Evolutionary conservation across 1,140 invertebrate genomes (phyloP).

Genomic region (Lamellibrachia luymesi): DNA sequence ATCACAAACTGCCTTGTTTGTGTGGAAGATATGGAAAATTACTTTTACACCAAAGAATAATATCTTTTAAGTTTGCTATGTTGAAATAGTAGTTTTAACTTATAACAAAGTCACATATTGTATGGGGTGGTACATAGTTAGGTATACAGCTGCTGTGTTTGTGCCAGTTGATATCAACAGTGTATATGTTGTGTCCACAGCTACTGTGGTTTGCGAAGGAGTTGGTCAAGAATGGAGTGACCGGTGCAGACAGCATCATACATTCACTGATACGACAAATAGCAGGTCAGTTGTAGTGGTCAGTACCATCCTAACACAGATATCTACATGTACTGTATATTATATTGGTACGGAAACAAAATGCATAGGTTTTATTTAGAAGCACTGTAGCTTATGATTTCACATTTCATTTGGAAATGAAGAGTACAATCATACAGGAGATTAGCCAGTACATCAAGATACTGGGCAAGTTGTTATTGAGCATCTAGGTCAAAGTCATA

Average conservation of each 20-base stretch:
- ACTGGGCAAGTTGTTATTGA: background rate
- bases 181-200: constrained; percentile 35
- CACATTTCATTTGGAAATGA: background rate
- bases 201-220: constrained; percentile 66
- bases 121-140: too few species aligned
- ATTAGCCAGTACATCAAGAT: background rate
- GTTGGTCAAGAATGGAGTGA: constrained; percentile 84
- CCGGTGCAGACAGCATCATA: constrained; percentile 82
- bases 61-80: too few species aligned
- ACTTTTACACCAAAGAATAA: too few species aligned
- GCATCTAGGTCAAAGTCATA: background rate
- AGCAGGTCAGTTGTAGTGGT: constrained; percentile 59
- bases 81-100: too few species aligned
- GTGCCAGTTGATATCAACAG: background rate
- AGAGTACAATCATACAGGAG: background rate
- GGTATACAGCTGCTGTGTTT: too few species aligned
- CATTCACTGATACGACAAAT: constrained; percentile 90
- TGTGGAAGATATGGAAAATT: too few species aligned
- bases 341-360: background rate
- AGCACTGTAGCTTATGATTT: background rate
- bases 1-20: too few species aligned
- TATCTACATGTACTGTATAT: too few species aligned
- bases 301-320: background rate
- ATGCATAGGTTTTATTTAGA: background rate
- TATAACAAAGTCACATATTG: too few species aligned